A percentile compares a stretch with the other conserved stretches of the same genome.
phyloP scores from a whole-genome alignment of 2,113 vertebrate species.

The Apteryx owenii region DNA sequence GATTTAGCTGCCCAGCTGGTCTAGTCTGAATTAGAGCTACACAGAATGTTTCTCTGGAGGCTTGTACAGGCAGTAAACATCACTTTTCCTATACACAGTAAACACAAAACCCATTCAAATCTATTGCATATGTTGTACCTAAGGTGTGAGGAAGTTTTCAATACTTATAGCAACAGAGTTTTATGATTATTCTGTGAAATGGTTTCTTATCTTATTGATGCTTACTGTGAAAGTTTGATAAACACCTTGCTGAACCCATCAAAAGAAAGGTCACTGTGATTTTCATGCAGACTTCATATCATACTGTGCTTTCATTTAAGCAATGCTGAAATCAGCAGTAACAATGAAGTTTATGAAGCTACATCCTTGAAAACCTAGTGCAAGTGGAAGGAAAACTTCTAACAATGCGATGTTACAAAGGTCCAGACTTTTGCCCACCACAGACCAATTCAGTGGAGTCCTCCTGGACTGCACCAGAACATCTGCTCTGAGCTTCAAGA shows the following conservation, averaged over 20 bases:
- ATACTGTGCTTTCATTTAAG: neutral
- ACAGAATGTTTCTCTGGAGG: constrained; percentile 56
- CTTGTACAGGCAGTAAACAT: constrained; percentile 33
- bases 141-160: constrained; percentile 7
- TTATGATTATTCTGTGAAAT: constrained; percentile 48
- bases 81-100: constrained; percentile 43
- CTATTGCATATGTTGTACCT: neutral
- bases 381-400: neutral
- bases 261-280: constrained; percentile 48
- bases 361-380: neutral
- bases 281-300: neutral
- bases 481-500: neutral
- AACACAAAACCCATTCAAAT: constrained; percentile 42
- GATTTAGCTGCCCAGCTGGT: constrained; percentile 73
- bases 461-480: neutral
- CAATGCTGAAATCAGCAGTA: constrained; percentile 24
- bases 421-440: neutral
- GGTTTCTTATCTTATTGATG: constrained; percentile 47
- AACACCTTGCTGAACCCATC: constrained; percentile 41
- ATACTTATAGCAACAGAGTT: neutral
- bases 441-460: neutral
- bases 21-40: constrained; percentile 68
- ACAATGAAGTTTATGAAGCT: neutral
- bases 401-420: rapidly evolving
- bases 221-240: constrained; percentile 41